A percentile compares a stretch with the other conserved stretches of the same genome.
These are phyloP conservation scores for Spinus olivaceus DNA, from an alignment of 2,797 vertebrate species.

Conservation along the genomic window DNA sequence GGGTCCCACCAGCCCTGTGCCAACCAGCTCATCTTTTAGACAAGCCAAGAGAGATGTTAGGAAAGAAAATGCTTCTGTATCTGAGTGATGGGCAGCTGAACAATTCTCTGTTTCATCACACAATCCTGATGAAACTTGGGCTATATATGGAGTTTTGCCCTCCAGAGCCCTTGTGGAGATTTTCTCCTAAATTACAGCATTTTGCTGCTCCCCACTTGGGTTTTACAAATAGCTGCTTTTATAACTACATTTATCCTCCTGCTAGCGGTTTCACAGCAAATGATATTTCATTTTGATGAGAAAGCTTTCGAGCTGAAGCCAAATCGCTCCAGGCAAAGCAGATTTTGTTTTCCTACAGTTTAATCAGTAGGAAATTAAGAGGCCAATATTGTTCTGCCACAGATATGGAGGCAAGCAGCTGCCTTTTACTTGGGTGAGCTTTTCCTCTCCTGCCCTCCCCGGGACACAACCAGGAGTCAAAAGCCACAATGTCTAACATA, in stretches of 20 bases:
- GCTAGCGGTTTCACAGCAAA: slow-evolving; percentile 55
- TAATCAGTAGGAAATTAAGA: slow-evolving; percentile 65
- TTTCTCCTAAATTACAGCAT: background rate
- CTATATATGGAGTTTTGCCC: background rate
- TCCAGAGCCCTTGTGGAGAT: background rate
- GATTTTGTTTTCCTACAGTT: slow-evolving; percentile 73
- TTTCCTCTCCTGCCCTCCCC: background rate
- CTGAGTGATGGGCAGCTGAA: background rate
- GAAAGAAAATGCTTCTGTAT: background rate
- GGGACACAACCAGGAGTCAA: background rate
- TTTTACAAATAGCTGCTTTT: slow-evolving; percentile 43
- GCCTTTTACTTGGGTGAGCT: slow-evolving; percentile 19
- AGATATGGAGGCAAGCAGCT: slow-evolving; percentile 42
- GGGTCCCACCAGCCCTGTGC: fast-evolving
- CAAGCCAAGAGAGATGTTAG: background rate
- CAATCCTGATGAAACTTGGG: background rate
- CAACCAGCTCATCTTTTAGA: background rate
- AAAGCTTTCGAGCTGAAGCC: slow-evolving; percentile 63
- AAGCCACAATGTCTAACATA: background rate
- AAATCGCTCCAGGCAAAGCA: slow-evolving; percentile 68
- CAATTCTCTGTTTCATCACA: background rate
- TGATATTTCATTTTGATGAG: slow-evolving; percentile 68
- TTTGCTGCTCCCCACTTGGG: slow-evolving; percentile 1
- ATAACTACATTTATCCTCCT: slow-evolving; percentile 27
- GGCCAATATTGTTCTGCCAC: slow-evolving; percentile 57